Evolutionary conservation across 2,797 vertebrate species (phyloP), one percentile per base, ranked within the genome.

Genomic region (Labroides dimidiatus): DNA sequence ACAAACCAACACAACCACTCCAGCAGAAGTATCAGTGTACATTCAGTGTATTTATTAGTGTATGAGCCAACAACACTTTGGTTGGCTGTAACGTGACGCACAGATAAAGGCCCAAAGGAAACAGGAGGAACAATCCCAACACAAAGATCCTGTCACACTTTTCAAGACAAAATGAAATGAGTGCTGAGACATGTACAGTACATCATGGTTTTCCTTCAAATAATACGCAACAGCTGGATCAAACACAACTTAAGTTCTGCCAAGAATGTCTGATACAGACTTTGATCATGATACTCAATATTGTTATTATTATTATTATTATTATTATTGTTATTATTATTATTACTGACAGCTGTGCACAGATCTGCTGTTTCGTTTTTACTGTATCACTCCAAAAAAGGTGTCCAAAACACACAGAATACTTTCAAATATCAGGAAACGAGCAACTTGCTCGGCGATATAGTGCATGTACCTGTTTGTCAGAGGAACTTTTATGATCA

Each of bases 1-100:
- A 88, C 74, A 54, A 54, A 53, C 76, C 62, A 58, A 80, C 70
- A 76, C 56, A 73, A 78, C 41, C 63, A 69, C 69, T 69, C 55
- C 70, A 79, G 84, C 66, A 81, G 66, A 78, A 70, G 85, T 81
- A 82, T 75, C 42, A 56, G 66, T 75, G 54, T 92, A 93, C 92
- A 93, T 92, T 92, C 91, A 90, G 80, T 82, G 88, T 91, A 56
- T 60, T 63, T 69, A 60, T 68, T 52, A 64, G 75, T 89, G 80
- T 84, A 72, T 80, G 73, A 64, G 85, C 69, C 75, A 87, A 87
- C 61, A 64, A 55, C 82, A 80, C 79, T 85, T 90, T 87, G 85
- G 82, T 89, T 66, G 79, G 55, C 69, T 87, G 69, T 70, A 76
- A 82, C 63, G 73, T 81, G 72, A 89, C 58, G 62, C 75, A 71